phyloP scores from a whole-genome alignment of 1,140 invertebrate species.

The Heliconius himera region DNA sequence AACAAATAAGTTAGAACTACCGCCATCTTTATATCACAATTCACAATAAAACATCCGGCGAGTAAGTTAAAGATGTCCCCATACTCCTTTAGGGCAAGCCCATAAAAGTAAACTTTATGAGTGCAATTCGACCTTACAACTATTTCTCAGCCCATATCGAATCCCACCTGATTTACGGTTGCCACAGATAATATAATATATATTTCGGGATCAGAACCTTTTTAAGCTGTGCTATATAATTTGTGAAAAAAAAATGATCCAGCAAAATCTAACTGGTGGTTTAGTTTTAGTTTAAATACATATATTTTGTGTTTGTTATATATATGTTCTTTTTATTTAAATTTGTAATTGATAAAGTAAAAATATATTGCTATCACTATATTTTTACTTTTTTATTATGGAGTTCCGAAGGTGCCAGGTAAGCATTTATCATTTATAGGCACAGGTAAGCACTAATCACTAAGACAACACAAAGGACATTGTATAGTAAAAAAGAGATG shows the following conservation, averaged over 20 bases:
- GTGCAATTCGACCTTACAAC: constrained; percentile 39
- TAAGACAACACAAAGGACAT: no score
- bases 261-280: background rate
- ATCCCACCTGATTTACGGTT: constrained; percentile 40
- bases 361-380: no score
- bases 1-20: constrained; percentile 17
- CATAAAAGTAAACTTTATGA: constrained; percentile 42
- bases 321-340: no score
- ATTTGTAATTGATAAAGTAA: no score
- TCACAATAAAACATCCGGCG: constrained; percentile 20
- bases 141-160: constrained; percentile 41
- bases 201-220: constrained; percentile 17
- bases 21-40: constrained; percentile 8
- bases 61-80: constrained; percentile 23
- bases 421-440: no score
- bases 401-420: no score
- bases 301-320: no score
- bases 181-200: constrained; percentile 34
- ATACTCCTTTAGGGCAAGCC: constrained; percentile 34
- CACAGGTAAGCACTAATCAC: no score
- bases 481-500: no score
- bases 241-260: background rate
- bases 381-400: no score
- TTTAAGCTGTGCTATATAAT: background rate
- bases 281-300: no score